A percentile compares a stretch with the other conserved stretches of the same genome.
Evolutionary conservation across 2,888 invertebrate genomes (phyloP).

Genomic region (Philonicus albiceps): DNA sequence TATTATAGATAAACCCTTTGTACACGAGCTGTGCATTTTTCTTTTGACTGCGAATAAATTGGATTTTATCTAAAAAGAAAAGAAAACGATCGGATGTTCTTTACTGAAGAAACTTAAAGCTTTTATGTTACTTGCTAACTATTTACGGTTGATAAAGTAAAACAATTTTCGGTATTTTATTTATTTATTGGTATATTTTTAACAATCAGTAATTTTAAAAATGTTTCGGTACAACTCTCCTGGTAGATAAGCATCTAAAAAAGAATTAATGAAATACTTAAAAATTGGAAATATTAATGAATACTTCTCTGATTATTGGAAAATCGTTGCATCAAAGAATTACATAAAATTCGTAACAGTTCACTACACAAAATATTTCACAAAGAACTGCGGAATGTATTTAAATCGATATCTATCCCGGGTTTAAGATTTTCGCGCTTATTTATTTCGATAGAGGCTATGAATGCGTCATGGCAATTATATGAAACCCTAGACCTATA

Average conservation of each 20-base stretch:
- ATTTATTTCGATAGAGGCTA: no score
- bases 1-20: constrained; percentile 62
- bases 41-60: constrained; percentile 64
- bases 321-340: background rate
- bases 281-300: background rate
- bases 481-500: no score
- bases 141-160: background rate
- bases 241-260: background rate
- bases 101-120: background rate
- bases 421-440: no score
- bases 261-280: background rate
- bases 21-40: constrained; percentile 64
- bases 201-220: background rate
- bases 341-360: background rate
- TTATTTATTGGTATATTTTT: background rate
- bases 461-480: no score
- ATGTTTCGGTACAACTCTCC: background rate
- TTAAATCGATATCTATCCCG: background rate
- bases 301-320: background rate
- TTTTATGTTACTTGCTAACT: background rate
- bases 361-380: background rate
- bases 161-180: background rate
- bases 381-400: background rate
- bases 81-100: constrained; percentile 9
- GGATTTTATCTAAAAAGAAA: constrained; percentile 54